A percentile compares a stretch with the other conserved stretches of the same genome.
Evolutionary conservation across 2,888 invertebrate species (phyloP).

Genomic region (Tortrix viridana): DNA sequence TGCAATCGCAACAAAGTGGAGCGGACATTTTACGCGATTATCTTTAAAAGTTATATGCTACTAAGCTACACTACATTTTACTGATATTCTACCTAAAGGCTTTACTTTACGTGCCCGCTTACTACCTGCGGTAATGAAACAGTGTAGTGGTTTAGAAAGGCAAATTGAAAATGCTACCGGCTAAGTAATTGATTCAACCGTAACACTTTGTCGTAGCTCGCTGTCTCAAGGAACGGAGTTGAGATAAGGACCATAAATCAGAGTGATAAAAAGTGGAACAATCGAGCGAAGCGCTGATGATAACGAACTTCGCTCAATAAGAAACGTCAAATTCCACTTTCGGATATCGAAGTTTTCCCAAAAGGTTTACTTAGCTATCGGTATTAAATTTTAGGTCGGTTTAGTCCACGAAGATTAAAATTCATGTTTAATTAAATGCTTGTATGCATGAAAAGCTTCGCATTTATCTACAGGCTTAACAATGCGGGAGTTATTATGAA

Average conservation of each 20-base stretch:
- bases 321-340: constrained; percentile 28
- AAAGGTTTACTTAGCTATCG: neutral
- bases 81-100: constrained; percentile 28
- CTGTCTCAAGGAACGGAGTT: constrained; percentile 57
- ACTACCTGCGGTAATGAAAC: constrained; percentile 45
- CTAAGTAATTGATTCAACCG: constrained; percentile 71
- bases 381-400: neutral
- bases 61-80: neutral
- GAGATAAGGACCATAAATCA: constrained; percentile 75
- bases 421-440: constrained; percentile 13
- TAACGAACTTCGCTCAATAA: constrained; percentile 44
- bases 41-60: neutral
- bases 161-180: constrained; percentile 63
- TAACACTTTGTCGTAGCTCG: constrained; percentile 61
- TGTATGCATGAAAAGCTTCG: constrained; percentile 14
- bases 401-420: neutral
- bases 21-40: no score
- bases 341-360: constrained; percentile 15
- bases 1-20: constrained; percentile 5
- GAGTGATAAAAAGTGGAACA: constrained; percentile 64
- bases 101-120: constrained; percentile 25
- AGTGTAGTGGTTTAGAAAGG: constrained; percentile 52
- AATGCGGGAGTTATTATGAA: constrained; percentile 31
- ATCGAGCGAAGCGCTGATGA: constrained; percentile 42
- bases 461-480: constrained; percentile 15